Evolutionary conservation across 2,113 vertebrate genomes (phyloP).

Genomic region (Thomomys bottae): DNA sequence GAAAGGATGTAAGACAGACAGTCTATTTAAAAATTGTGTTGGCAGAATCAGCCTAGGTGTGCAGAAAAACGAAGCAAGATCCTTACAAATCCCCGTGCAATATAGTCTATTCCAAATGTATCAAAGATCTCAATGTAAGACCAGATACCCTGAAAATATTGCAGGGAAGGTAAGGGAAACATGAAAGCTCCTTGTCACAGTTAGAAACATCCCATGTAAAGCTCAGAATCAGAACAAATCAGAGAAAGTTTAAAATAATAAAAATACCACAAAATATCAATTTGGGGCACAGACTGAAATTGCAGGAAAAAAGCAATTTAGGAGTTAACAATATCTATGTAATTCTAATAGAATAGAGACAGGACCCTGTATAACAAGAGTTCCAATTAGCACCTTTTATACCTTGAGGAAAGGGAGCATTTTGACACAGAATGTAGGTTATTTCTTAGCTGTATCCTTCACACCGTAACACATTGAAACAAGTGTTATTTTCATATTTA

Average conservation of each 20-base stretch:
- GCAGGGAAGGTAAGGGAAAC: too few species aligned
- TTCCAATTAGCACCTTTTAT: not conserved
- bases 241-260: not conserved
- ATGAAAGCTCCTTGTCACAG: too few species aligned
- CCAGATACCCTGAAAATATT: too few species aligned
- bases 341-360: not conserved
- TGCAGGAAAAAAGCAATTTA: not conserved
- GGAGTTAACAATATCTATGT: not conserved
- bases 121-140: too few species aligned
- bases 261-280: not conserved
- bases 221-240: not conserved
- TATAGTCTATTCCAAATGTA: too few species aligned
- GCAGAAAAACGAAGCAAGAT: too few species aligned
- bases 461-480: not conserved
- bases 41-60: too few species aligned
- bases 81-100: too few species aligned
- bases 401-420: not conserved
- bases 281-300: not conserved
- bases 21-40: too few species aligned
- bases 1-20: too few species aligned
- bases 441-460: not conserved
- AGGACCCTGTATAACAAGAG: not conserved
- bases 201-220: too few species aligned
- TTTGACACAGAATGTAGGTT: not conserved
- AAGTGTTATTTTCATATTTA: not conserved